Conservation (phyloP, 2,888 invertebrate genomes). For the Caenorhabditis drosophilae region DNA sequence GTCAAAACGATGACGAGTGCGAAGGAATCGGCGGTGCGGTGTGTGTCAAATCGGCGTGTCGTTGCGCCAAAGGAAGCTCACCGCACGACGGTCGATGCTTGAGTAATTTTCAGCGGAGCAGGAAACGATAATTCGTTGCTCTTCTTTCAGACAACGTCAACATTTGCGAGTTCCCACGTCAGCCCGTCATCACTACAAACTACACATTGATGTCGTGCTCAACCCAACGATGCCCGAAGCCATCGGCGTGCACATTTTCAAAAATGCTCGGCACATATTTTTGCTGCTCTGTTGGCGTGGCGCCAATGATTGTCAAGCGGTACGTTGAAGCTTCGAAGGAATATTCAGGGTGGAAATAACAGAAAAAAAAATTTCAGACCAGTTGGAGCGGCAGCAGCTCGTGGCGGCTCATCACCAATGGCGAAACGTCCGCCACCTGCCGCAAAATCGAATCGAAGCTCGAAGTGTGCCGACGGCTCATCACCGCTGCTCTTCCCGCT, state of each 20-base stretch:
- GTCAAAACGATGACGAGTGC: conserved; percentile 51
- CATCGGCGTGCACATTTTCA: conserved; percentile 38
- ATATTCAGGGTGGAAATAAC: no score
- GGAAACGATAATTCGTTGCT: not conserved
- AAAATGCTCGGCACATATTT: conserved; percentile 42
- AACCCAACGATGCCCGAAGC: conserved; percentile 37
- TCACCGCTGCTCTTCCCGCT: conserved; percentile 50
- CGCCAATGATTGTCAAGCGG: no score
- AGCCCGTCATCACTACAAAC: conserved; percentile 23
- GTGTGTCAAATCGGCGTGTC: conserved; percentile 41
- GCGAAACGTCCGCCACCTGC: no score
- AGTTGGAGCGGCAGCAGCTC: no score
- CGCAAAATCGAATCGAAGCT: no score
- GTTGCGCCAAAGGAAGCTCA: conserved; percentile 49
- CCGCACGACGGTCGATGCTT: conserved; percentile 57
- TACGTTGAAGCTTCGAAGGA: no score
- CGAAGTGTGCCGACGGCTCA: conserved; percentile 50
- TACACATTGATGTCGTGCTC: conserved; percentile 34
- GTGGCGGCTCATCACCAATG: no score
- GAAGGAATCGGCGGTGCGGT: conserved; percentile 47
- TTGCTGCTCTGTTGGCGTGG: conserved; percentile 39
- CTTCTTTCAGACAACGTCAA: conserved; percentile 31
- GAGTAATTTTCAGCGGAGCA: conserved; percentile 30
- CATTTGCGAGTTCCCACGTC: conserved; percentile 29
- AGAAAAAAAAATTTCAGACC: no score